Evolutionary conservation across 2,888 invertebrate species (phyloP).

Genomic region (Vannuccia rotundouncinata): DNA sequence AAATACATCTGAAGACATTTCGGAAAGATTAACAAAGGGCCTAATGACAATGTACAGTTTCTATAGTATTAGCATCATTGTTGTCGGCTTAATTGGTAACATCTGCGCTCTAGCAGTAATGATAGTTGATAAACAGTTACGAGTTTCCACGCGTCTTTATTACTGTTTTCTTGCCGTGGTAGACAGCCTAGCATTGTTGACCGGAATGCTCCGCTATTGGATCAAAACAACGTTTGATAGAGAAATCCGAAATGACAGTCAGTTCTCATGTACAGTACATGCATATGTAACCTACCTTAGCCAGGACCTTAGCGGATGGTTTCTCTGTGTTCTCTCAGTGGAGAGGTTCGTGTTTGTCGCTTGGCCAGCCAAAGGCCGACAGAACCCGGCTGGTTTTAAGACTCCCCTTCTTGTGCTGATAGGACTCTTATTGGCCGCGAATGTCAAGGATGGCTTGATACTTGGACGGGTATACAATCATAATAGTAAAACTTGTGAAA

Average conservation of each 20-base stretch:
- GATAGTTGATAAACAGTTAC: neutral
- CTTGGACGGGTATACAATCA: too few relatives aligned
- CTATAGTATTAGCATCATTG: too few relatives aligned
- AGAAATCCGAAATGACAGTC: neutral
- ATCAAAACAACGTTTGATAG: neutral
- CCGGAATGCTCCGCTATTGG: neutral
- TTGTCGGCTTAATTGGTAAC: neutral
- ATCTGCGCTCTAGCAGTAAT: neutral
- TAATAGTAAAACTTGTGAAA: too few relatives aligned
- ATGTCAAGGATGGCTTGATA: too few relatives aligned
- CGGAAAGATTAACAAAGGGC: too few relatives aligned
- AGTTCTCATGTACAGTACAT: neutral
- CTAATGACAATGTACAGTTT: too few relatives aligned
- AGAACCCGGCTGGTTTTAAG: too few relatives aligned
- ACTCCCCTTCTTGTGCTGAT: too few relatives aligned
- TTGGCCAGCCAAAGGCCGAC: neutral
- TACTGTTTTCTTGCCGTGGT: neutral
- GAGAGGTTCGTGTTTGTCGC: neutral
- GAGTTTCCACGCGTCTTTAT: neutral
- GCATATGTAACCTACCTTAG: neutral
- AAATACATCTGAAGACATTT: too few relatives aligned
- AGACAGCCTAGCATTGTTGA: neutral
- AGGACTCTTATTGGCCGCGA: too few relatives aligned
- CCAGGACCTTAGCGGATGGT: neutral
- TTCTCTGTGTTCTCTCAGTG: neutral